A percentile compares a stretch with the other conserved stretches of the same genome.
Evolutionary conservation across 2,888 invertebrate species (phyloP).

Genomic region (Drosophila borborema): DNA sequence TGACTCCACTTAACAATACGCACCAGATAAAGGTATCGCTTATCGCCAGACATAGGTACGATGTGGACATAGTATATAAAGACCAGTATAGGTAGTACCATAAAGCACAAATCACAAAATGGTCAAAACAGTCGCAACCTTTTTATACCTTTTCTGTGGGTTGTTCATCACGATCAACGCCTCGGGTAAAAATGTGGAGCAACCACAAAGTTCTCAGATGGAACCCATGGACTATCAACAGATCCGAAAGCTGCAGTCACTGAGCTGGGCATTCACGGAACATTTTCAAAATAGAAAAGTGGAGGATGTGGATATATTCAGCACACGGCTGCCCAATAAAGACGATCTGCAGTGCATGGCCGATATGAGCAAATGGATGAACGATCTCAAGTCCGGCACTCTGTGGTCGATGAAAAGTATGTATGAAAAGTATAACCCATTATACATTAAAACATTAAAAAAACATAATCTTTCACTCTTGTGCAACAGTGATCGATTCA

Average conservation of each 20-base stretch:
- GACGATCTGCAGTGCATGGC: slow-evolving; percentile 44
- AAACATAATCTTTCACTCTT: neutral
- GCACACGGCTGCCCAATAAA: slow-evolving; percentile 7
- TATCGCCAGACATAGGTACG: slow-evolving; percentile 14
- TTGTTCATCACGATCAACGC: slow-evolving; percentile 16
- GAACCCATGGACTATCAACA: slow-evolving; percentile 10
- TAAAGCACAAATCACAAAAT: slow-evolving; percentile 13
- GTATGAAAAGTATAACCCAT: too few species aligned
- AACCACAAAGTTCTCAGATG: neutral
- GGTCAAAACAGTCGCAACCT: slow-evolving; percentile 18
- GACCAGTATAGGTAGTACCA: too few species aligned
- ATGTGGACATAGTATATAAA: slow-evolving; percentile 22
- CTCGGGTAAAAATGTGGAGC: neutral
- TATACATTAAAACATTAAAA: too few species aligned
- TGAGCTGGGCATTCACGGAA: slow-evolving; percentile 28
- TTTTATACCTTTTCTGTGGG: neutral
- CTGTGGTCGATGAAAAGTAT: slow-evolving; percentile 43
- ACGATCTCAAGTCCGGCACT: slow-evolving; percentile 17
- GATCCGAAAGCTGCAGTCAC: slow-evolving; percentile 14
- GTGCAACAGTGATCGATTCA: slow-evolving; percentile 83
- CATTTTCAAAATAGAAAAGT: slow-evolving; percentile 27
- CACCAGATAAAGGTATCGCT: slow-evolving; percentile 18
- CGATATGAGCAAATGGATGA: slow-evolving; percentile 34
- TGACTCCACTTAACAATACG: neutral
- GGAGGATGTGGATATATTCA: slow-evolving; percentile 10